Conservation (phyloP, 2,113 vertebrate species). For the Cranoglanis bouderius region DNA sequence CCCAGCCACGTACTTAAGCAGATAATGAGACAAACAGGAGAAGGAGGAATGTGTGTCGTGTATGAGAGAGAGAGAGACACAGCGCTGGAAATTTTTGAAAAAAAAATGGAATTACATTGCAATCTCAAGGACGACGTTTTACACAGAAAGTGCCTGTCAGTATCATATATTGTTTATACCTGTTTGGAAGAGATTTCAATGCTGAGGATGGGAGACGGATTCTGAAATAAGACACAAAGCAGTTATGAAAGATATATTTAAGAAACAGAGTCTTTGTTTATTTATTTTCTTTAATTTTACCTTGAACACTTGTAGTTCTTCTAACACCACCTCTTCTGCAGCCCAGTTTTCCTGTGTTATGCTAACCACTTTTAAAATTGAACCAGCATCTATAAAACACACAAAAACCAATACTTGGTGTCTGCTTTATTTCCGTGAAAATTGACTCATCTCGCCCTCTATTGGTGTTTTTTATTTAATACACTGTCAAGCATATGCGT, state of each 20-base stretch:
- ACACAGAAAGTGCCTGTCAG: background rate
- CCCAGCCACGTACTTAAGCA: slow-evolving; percentile 32
- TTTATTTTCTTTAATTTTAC: slow-evolving; percentile 60
- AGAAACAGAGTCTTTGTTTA: background rate
- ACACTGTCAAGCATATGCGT: background rate
- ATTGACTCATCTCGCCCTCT: slow-evolving; percentile 54
- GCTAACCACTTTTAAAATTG: slow-evolving; percentile 90
- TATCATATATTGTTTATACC: slow-evolving; percentile 69
- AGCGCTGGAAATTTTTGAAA: background rate
- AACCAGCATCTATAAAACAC: slow-evolving; percentile 80
- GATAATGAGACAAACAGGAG: slow-evolving; percentile 32
- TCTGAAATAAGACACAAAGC: slow-evolving; percentile 58
- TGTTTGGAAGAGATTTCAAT: slow-evolving; percentile 94
- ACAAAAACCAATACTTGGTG: slow-evolving; percentile 12
- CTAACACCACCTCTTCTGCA: slow-evolving; percentile 89
- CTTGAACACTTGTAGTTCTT: slow-evolving; percentile 93
- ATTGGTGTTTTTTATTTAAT: slow-evolving; percentile 48
- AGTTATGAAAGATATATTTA: background rate
- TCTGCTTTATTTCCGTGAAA: background rate
- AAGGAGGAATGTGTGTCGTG: background rate
- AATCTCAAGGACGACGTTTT: background rate
- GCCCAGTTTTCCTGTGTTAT: slow-evolving; percentile 92
- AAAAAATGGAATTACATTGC: background rate
- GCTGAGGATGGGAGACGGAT: slow-evolving; percentile 79
- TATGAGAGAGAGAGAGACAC: background rate